Conservation (phyloP, 2,888 invertebrate species). For the Sinotaia quadrata region DNA sequence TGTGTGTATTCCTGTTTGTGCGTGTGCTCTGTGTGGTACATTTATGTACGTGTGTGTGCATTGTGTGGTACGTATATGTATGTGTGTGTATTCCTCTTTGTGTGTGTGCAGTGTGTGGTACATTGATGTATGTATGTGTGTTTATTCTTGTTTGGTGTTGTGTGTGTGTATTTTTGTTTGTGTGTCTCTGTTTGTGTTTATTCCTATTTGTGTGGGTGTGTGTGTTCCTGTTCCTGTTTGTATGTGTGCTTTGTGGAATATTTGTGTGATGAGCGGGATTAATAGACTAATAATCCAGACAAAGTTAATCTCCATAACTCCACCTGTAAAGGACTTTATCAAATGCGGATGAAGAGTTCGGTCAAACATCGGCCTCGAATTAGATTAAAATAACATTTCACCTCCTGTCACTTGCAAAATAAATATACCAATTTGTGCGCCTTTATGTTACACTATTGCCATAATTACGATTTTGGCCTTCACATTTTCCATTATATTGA, state of each 20-base stretch:
- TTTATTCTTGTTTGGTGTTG: neutral
- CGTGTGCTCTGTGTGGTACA: neutral
- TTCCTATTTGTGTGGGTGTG: neutral
- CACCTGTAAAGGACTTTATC: neutral
- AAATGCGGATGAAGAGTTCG: no score
- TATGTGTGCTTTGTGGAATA: neutral
- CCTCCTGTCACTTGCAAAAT: no score
- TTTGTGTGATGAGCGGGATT: neutral
- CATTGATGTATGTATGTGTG: neutral
- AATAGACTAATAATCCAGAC: neutral
- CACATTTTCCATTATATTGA: no score
- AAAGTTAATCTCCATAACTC: neutral
- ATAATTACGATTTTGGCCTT: no score
- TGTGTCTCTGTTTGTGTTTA: neutral
- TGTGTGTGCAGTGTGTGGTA: neutral
- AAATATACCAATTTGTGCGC: no score
- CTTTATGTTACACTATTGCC: no score
- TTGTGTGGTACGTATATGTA: neutral
- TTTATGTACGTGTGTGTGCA: neutral
- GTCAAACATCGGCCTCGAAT: no score
- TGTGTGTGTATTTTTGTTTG: neutral
- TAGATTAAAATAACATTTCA: no score
- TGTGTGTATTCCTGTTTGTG: no score
- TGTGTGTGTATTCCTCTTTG: neutral
- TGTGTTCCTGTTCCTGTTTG: neutral